A percentile compares a stretch with the other conserved stretches of the same genome.
Conservation (phyloP, 2,113 vertebrate species). For the Romanogobio albipinnatus region DNA sequence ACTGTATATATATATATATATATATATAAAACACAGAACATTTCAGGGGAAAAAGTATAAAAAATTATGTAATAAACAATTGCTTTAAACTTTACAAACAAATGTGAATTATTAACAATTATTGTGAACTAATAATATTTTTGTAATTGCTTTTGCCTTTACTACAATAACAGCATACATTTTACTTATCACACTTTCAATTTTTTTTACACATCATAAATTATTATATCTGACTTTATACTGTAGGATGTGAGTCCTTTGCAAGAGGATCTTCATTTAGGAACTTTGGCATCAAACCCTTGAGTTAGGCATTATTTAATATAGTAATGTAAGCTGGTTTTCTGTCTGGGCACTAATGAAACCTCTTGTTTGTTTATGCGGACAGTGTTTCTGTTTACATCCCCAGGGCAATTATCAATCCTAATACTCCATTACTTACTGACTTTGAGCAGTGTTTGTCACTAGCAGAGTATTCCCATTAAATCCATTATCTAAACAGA, state of each 20-base stretch:
- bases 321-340: neutral
- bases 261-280: neutral
- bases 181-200: neutral
- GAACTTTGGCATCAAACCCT: neutral
- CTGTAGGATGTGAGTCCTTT: neutral
- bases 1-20: no score
- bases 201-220: neutral
- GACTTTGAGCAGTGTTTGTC: slow-evolving; percentile 17
- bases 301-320: neutral
- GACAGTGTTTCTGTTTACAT: slow-evolving; percentile 15
- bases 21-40: no score
- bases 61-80: no score
- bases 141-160: neutral
- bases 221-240: neutral
- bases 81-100: no score
- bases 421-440: neutral
- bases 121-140: neutral
- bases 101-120: no score
- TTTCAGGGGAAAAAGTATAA: no score
- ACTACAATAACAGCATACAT: neutral
- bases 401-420: neutral
- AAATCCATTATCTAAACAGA: slow-evolving; percentile 8
- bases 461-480: neutral
- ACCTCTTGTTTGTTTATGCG: slow-evolving; percentile 11
- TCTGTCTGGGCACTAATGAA: slow-evolving; percentile 3